Evolutionary conservation across 2,797 vertebrate species (phyloP).

Genomic region (Clarias pachynema): DNA sequence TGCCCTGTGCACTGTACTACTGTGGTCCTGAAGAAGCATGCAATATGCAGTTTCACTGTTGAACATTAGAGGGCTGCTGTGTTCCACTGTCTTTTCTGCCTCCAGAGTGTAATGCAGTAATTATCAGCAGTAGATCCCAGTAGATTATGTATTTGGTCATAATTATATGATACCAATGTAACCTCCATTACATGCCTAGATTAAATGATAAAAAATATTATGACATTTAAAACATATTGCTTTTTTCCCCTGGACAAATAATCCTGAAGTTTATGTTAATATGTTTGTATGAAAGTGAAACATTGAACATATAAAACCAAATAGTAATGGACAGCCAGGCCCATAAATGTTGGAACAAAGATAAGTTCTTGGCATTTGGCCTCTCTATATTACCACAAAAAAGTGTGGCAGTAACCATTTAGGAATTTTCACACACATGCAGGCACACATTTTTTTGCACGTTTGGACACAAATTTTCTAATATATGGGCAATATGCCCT

Average conservation of each 20-base stretch:
- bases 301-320: neutral
- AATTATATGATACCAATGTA: conserved; percentile 39
- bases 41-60: conserved; percentile 7
- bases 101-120: conserved; percentile 44
- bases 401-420: too few relatives aligned
- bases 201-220: conserved; percentile 22
- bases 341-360: too few relatives aligned
- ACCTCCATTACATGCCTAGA: neutral
- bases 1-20: too few relatives aligned
- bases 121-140: conserved; percentile 34
- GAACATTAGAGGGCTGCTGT: conserved; percentile 51
- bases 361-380: too few relatives aligned
- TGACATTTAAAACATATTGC: neutral
- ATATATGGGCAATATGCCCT: too few relatives aligned
- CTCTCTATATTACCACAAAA: too few relatives aligned
- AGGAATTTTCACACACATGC: too few relatives aligned
- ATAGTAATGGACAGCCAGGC: too few relatives aligned
- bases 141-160: conserved; percentile 34
- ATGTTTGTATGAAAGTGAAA: neutral
- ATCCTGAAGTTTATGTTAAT: neutral
- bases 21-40: neutral
- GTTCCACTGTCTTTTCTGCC: conserved; percentile 21
- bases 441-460: too few relatives aligned
- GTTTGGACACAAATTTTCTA: too few relatives aligned
- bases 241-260: neutral